Base-by-base conservation (phyloP, 2,888 invertebrate species). In the Melolontha melolontha region DNA sequence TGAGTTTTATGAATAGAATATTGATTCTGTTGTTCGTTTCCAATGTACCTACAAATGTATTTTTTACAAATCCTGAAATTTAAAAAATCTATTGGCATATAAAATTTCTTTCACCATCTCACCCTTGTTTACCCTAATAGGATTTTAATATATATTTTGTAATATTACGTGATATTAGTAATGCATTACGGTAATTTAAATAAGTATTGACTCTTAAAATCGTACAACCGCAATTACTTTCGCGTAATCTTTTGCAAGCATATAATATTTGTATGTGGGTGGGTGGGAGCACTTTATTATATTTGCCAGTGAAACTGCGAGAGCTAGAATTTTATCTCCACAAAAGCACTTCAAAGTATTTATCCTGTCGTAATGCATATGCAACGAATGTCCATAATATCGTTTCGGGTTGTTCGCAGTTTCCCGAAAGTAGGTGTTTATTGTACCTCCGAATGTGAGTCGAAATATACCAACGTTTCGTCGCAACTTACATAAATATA, bases 381-480 rank as follows among this genome's bases (percentile, higher is more conserved):
- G 59, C 47, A 49, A 34, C 59, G 47, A 59, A 59, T 44, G 59
- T 59, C 57, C 59, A 59, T 59, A 59, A 59, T 17, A 29, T 59
- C 44, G 59, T 59, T 59, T 44, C 17, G 17, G 44, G 34, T 27
- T 47, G 29, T 39, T 44, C 12, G 44, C 27, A 27, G 29, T 27
- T 47, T 39, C 11, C 44, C 7, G 41, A 44, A 59, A 59, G 59
- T 59, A 44, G 29, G 59, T 59, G 59, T 59, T 59, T 59, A 47
- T 59, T 59, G 47, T 59, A 44, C 59, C 41, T 17, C n/a, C 14
- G 16, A 59, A 59, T 59, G 29, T 17, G 59, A 59, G 12, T 44
- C 29, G 59, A 34, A 59, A 41, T 41, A 22, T 17, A 34, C 5
- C 34, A 10, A n/a, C 44, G 29, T 44, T n/a, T 14, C 29, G 27